A percentile compares a stretch with the other conserved stretches of the same genome.
Evolutionary conservation across 92 coral and sea anemone species (phyloP).

Genomic region (Parazoanthus atlanticus): DNA sequence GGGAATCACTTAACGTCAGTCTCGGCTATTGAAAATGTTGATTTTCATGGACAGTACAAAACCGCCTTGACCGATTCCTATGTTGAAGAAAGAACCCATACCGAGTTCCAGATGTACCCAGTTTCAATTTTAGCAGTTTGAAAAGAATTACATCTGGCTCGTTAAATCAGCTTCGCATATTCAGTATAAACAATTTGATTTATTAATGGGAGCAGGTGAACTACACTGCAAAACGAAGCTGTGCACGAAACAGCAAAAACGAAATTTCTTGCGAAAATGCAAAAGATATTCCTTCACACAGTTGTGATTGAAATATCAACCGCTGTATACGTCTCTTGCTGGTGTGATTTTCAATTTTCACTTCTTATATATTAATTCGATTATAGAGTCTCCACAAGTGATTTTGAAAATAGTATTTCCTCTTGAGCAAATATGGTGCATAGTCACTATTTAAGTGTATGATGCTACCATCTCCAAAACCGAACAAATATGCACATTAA

Average conservation of each 20-base stretch:
- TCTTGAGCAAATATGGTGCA: not conserved
- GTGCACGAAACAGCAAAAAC: not conserved
- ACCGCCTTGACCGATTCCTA: not conserved
- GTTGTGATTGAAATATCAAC: not conserved
- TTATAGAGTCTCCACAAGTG: not conserved
- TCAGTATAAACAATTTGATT: not conserved
- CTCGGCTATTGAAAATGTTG: not conserved
- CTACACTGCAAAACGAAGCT: not conserved
- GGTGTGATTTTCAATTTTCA: not conserved
- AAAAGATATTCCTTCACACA: too few relatives aligned
- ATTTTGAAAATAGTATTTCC: not conserved
- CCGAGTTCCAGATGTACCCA: slow-evolving; percentile 1
- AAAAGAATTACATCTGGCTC: not conserved
- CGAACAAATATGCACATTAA: not conserved
- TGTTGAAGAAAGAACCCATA: not conserved
- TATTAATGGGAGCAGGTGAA: not conserved
- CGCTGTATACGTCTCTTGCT: not conserved
- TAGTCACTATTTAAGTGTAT: not conserved
- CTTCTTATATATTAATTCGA: not conserved
- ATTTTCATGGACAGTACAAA: not conserved
- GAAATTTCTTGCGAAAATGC: not conserved
- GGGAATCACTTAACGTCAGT: not conserved
- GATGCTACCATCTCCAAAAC: not conserved
- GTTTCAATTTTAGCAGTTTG: not conserved
- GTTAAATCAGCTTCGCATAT: not conserved